Evolutionary conservation across 2,797 vertebrate genomes (phyloP).

Genomic region (Characodon lateralis): DNA sequence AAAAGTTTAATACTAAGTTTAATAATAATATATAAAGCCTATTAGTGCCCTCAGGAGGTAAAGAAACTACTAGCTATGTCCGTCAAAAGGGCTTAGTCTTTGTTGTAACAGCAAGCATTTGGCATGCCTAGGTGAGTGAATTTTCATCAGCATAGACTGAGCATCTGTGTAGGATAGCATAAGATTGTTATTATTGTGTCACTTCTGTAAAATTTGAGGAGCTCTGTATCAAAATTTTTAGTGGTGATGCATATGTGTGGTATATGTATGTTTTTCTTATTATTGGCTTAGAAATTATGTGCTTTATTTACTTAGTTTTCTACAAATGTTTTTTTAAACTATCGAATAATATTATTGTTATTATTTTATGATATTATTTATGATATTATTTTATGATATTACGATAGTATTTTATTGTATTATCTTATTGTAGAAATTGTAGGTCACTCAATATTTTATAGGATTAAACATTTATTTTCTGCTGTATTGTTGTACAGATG

Average conservation of each 20-base stretch:
- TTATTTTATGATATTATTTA: too few relatives aligned
- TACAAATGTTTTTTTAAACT: background rate
- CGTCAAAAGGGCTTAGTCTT: background rate
- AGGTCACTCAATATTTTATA: conserved; percentile 17
- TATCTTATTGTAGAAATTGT: background rate
- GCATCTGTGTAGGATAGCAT: too few relatives aligned
- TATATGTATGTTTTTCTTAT: background rate
- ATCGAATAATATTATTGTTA: too few relatives aligned
- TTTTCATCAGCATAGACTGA: background rate
- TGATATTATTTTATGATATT: too few relatives aligned
- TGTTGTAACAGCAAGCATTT: background rate
- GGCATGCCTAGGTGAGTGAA: background rate
- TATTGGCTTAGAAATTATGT: background rate
- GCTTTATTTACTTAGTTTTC: background rate
- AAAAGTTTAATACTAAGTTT: too few relatives aligned
- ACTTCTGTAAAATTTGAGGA: too few relatives aligned
- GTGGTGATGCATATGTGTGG: too few relatives aligned
- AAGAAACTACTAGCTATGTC: background rate
- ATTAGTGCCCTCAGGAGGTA: background rate
- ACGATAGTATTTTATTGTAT: too few relatives aligned
- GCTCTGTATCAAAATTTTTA: too few relatives aligned
- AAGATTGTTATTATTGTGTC: too few relatives aligned
- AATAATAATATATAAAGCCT: too few relatives aligned
- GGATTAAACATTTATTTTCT: conserved; percentile 12
- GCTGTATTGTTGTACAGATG: background rate